phyloP scores from a whole-genome alignment of 2,113 vertebrate species.

The Lasiurus cinereus region DNA sequence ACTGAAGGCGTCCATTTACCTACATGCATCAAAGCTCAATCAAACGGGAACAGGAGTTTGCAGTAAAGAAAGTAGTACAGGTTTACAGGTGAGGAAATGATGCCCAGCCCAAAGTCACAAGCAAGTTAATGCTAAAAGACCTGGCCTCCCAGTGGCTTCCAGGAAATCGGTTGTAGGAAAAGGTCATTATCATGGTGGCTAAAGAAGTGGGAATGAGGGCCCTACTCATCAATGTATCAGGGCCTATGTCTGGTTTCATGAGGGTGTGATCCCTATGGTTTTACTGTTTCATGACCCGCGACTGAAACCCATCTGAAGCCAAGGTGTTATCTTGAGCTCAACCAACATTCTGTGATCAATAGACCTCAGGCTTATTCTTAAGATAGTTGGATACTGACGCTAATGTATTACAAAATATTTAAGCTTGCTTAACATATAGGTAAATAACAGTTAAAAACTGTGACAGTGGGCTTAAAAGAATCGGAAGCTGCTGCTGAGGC shows the following conservation, averaged over 20 bases:
- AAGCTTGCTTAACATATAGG: constrained; percentile 25
- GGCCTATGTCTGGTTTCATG: neutral
- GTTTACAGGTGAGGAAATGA: neutral
- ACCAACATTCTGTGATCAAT: neutral
- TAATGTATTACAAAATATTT: constrained; percentile 3
- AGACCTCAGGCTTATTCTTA: neutral
- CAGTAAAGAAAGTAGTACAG: neutral
- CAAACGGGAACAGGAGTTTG: neutral
- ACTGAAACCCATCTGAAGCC: neutral
- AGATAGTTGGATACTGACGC: neutral
- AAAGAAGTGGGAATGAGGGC: neutral
- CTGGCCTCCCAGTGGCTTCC: neutral
- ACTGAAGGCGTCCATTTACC: neutral
- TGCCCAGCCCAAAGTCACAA: neutral
- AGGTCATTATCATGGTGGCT: neutral
- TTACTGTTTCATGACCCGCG: neutral
- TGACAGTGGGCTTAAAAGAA: neutral
- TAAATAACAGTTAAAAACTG: neutral
- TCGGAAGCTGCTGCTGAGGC: neutral
- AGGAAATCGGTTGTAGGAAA: neutral
- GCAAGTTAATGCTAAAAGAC: neutral
- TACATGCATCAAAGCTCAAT: neutral
- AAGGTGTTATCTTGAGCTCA: neutral
- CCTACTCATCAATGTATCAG: neutral
- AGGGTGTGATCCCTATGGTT: neutral